Percentiles rank a stretch among this genome's conserved stretches.
Conservation (phyloP, 2,113 vertebrate genomes). For the Ia io region DNA sequence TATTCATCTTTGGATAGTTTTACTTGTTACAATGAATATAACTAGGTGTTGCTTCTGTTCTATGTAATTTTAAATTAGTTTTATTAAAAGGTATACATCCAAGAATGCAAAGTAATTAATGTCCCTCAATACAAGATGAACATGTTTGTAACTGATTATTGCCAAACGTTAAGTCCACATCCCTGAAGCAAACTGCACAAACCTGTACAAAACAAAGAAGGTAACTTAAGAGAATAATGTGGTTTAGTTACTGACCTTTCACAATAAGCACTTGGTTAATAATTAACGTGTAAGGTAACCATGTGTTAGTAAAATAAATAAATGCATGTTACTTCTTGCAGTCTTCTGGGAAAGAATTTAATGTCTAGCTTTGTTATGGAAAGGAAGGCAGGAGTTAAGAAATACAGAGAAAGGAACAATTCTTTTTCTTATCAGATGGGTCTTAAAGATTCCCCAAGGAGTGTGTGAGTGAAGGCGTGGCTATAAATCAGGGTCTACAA, state of each 20-base stretch:
- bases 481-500: not conserved
- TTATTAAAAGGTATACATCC: not conserved
- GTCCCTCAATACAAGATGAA: not conserved
- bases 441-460: not conserved
- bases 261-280: not conserved
- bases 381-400: not conserved
- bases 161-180: not conserved
- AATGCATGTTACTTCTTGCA: not conserved
- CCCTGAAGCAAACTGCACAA: not conserved
- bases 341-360: not conserved
- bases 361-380: not conserved
- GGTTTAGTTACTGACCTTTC: not conserved
- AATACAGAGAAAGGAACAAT: not conserved
- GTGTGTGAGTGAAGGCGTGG: not conserved
- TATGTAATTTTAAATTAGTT: constrained; percentile 12
- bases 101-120: not conserved
- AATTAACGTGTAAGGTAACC: not conserved
- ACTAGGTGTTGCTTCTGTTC: not conserved
- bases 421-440: not conserved
- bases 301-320: constrained; percentile 36
- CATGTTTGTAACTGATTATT: not conserved
- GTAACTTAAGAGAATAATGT: not conserved
- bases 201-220: constrained; percentile 9
- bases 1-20: not conserved
- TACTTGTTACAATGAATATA: not conserved